Evolutionary conservation across 2,797 vertebrate genomes (phyloP).

Genomic region (Karalla daura): DNA sequence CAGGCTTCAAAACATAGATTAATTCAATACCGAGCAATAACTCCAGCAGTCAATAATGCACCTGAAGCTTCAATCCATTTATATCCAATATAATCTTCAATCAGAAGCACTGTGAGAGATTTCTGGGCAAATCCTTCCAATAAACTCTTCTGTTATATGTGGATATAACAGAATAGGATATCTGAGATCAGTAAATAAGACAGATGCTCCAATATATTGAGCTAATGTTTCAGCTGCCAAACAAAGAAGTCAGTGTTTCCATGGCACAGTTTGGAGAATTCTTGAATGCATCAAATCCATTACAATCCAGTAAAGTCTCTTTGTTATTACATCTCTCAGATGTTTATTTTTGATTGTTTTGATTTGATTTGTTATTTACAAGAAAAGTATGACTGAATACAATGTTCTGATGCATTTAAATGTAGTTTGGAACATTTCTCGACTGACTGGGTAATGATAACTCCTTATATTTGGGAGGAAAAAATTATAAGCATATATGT

Average conservation of each 20-base stretch:
- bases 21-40: slow-evolving; percentile 31
- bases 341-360: no score
- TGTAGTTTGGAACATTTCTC: slow-evolving; percentile 12
- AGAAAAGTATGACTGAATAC: slow-evolving; percentile 13
- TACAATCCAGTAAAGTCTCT: slow-evolving; percentile 19
- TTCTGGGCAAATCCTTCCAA: slow-evolving; percentile 30
- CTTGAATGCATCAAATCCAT: slow-evolving; percentile 27
- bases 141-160: no score
- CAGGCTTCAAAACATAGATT: slow-evolving; percentile 28
- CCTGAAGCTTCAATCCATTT: slow-evolving; percentile 40
- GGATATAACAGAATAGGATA: slow-evolving; percentile 30
- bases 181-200: slow-evolving; percentile 46
- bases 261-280: slow-evolving; percentile 16
- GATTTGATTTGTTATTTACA: slow-evolving; percentile 10
- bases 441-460: slow-evolving; percentile 30
- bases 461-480: slow-evolving; percentile 8
- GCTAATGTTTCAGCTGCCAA: slow-evolving; percentile 22
- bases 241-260: slow-evolving; percentile 21
- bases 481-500: slow-evolving; percentile 35
- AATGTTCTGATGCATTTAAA: slow-evolving; percentile 26
- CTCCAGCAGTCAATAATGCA: slow-evolving; percentile 42
- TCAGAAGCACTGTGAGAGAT: slow-evolving; percentile 18
- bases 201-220: slow-evolving; percentile 33
- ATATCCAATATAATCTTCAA: slow-evolving; percentile 37
- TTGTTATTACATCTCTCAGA: slow-evolving; percentile 7